These are phyloP conservation scores for Pachycephus smyrnensis DNA, from an alignment of 2,888 invertebrate genomes.

Conservation along the genomic window DNA sequence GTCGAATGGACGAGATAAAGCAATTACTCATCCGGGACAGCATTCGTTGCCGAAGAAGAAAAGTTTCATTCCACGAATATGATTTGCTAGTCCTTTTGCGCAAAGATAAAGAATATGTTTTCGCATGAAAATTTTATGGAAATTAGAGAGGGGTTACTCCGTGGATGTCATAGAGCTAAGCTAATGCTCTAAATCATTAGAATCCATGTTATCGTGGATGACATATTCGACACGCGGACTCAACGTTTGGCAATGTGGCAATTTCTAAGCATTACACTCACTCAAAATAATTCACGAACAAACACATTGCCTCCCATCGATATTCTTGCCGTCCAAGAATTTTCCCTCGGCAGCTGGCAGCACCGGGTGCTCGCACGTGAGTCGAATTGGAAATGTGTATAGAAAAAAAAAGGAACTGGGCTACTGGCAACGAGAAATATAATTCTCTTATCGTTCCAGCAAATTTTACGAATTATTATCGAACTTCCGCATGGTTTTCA, in stretches of 20 bases:
- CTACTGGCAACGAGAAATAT: conserved; percentile 3
- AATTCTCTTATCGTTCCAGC: conserved; percentile 4
- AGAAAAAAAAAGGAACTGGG: conserved; percentile 9
- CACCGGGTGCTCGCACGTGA: conserved; percentile 24
- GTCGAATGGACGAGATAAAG: not conserved
- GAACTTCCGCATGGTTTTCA: not conserved
- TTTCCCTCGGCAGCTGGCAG: conserved; percentile 17
- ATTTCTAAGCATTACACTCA: conserved; percentile 22
- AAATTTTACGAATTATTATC: conserved; percentile 2
- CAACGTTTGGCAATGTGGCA: conserved; percentile 13
- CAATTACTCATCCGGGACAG: not conserved
- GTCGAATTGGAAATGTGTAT: conserved; percentile 9
- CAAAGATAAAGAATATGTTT: not conserved
- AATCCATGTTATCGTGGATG: not conserved
- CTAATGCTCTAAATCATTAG: not conserved
- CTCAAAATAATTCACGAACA: conserved; percentile 24
- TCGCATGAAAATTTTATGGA: not conserved
- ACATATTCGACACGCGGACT: not conserved
- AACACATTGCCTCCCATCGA: conserved; percentile 23
- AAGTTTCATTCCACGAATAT: not conserved
- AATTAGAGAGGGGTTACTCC: not conserved
- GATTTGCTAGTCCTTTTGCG: not conserved
- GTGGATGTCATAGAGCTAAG: not conserved
- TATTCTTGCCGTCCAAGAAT: conserved; percentile 21
- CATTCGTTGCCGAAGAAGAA: not conserved